Evolutionary conservation across 2,797 vertebrate genomes (phyloP).

Genomic region (Acanthurus lineatus): DNA sequence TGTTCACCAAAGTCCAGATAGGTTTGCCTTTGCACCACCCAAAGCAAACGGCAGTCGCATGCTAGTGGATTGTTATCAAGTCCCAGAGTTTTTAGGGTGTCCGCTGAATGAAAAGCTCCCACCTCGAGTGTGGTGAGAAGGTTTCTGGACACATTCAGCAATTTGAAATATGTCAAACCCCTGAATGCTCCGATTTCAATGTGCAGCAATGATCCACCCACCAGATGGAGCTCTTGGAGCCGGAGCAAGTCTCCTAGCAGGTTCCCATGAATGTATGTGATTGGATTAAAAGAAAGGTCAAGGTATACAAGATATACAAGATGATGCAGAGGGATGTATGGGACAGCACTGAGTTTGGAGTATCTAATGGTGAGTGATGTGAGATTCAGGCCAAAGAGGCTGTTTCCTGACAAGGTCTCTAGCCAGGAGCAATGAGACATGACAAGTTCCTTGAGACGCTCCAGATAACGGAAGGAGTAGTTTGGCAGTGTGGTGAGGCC

Average conservation of each 20-base stretch:
- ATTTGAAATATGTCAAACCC: constrained; percentile 80
- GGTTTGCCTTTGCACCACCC: constrained; percentile 83
- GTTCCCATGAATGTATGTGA: constrained; percentile 81
- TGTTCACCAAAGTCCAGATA: constrained; percentile 81
- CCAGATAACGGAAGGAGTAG: constrained; percentile 84
- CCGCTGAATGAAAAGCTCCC: constrained; percentile 84
- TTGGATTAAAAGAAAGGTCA: constrained; percentile 92
- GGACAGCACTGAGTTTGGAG: constrained; percentile 87
- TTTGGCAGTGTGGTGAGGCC: constrained; percentile 81
- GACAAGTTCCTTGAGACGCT: constrained; percentile 83
- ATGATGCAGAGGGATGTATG: constrained; percentile 85
- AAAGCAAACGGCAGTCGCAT: constrained; percentile 92
- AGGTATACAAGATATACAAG: constrained; percentile 88
- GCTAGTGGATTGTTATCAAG: constrained; percentile 89
- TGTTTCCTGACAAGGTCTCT: constrained; percentile 84
- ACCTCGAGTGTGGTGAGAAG: constrained; percentile 87
- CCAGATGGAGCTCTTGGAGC: constrained; percentile 89
- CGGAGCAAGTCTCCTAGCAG: constrained; percentile 83
- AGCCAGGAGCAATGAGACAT: constrained; percentile 86
- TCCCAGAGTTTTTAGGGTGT: constrained; percentile 83
- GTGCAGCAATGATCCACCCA: constrained; percentile 80
- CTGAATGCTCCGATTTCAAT: constrained; percentile 87
- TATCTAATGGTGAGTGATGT: constrained; percentile 87
- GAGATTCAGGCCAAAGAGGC: constrained; percentile 89
- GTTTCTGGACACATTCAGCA: constrained; percentile 89